phyloP scores from a whole-genome alignment of 2,113 vertebrate genomes.

The Natator depressus region DNA sequence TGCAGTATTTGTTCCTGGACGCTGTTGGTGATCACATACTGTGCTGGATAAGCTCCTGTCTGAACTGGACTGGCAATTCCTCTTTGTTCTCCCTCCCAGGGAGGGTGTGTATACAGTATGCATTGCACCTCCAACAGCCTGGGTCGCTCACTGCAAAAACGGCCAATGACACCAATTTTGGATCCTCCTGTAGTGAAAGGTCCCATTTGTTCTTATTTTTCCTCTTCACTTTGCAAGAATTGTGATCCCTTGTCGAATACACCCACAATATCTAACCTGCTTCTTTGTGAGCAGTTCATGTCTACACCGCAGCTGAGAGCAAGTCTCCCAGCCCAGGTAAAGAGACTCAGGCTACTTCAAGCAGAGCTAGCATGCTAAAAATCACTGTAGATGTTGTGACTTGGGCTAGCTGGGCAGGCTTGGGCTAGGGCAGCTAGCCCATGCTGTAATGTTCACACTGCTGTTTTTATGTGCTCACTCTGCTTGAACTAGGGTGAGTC shows the following conservation, averaged over 20 bases:
- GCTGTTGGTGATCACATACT: not conserved
- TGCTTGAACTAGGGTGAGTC: not conserved
- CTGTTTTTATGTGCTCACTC: not conserved
- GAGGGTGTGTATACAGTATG: not conserved
- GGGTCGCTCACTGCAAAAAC: not conserved
- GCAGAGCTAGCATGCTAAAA: not conserved
- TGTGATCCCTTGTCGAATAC: not conserved
- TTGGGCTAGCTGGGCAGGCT: not conserved
- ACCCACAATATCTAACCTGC: not conserved
- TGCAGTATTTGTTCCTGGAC: not conserved
- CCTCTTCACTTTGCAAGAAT: not conserved
- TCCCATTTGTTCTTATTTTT: not conserved
- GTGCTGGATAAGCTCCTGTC: not conserved
- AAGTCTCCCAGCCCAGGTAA: too few species aligned
- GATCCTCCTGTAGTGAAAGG: not conserved
- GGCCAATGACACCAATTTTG: not conserved
- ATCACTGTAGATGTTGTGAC: too few species aligned
- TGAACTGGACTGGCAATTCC: not conserved
- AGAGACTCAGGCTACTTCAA: too few species aligned
- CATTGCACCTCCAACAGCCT: not conserved
- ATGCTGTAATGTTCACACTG: not conserved
- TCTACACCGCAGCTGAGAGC: not conserved
- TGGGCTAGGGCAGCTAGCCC: accelerated
- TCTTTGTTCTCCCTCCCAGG: not conserved
- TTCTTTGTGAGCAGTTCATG: not conserved